These are phyloP conservation scores for Vulpes ferrilata DNA, from an alignment of 2,113 vertebrate species.

Conservation along the genomic window DNA sequence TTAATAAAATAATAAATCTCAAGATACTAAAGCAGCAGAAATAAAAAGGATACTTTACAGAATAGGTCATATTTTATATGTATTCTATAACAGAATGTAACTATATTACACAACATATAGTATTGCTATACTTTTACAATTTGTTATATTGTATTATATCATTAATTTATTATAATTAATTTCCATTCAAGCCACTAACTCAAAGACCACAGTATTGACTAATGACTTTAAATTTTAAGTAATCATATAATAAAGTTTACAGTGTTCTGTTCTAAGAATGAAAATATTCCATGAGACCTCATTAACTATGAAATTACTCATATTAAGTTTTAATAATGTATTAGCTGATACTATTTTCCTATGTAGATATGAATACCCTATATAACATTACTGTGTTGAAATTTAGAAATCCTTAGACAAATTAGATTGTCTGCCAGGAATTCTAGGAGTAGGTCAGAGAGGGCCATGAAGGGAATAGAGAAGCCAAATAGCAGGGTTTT, in stretches of 20 bases:
- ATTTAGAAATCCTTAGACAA: neutral
- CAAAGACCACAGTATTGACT: neutral
- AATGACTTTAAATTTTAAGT: neutral
- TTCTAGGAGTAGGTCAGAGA: neutral
- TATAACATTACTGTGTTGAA: neutral
- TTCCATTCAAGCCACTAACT: neutral
- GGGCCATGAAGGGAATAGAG: neutral
- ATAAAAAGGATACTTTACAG: neutral
- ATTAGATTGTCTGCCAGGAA: neutral
- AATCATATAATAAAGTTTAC: neutral
- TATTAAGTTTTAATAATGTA: slow-evolving; percentile 4
- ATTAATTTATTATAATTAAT: neutral
- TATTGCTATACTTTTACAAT: neutral
- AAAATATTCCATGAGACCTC: neutral
- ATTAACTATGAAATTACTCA: neutral
- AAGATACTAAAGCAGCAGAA: neutral
- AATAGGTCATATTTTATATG: neutral
- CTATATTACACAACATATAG: neutral
- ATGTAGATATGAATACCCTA: neutral
- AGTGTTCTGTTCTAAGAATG: neutral
- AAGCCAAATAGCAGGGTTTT: neutral
- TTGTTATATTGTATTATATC: neutral
- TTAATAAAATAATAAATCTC: neutral
- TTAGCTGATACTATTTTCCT: neutral
- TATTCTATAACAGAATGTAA: neutral